These are phyloP conservation scores for Asbolus verrucosus DNA, from an alignment of 1,140 invertebrate species.

Conservation along the genomic window DNA sequence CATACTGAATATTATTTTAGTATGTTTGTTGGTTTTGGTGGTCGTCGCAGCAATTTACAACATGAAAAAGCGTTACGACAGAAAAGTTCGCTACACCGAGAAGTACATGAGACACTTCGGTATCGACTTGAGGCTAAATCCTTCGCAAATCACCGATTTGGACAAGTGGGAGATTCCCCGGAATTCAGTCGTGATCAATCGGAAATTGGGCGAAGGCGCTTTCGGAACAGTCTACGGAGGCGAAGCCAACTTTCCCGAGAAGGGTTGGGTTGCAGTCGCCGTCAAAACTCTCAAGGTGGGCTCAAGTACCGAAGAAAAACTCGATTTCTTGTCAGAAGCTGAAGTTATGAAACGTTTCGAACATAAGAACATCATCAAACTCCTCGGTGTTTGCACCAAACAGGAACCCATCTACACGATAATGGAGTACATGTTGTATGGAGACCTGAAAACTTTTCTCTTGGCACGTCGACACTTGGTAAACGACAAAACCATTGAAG, in stretches of 20 bases:
- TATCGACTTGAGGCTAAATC: conserved; percentile 70
- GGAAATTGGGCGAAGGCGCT: conserved; percentile 89
- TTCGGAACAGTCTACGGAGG: conserved; percentile 91
- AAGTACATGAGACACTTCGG: conserved; percentile 81
- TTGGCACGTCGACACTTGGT: conserved; percentile 86
- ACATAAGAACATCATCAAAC: conserved; percentile 89
- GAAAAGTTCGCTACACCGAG: conserved; percentile 76
- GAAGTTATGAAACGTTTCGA: conserved; percentile 93
- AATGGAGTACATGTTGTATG: conserved; percentile 95
- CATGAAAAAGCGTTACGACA: conserved; percentile 80
- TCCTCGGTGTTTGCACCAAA: conserved; percentile 88
- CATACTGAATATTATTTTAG: conserved; percentile 77
- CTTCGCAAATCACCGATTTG: conserved; percentile 66
- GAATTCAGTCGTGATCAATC: conserved; percentile 89
- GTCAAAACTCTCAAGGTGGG: conserved; percentile 91
- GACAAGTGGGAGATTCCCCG: conserved; percentile 91
- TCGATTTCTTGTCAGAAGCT: conserved; percentile 94
- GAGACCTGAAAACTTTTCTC: conserved; percentile 90
- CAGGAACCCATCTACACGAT: conserved; percentile 89
- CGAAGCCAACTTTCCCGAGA: conserved; percentile 77
- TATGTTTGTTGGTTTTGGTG: conserved; percentile 71
- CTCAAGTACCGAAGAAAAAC: conserved; percentile 85
- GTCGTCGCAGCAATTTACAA: conserved; percentile 74
- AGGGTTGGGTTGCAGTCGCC: conserved; percentile 88
- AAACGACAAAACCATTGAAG: conserved; percentile 75